Conservation (phyloP, 2,888 invertebrate genomes). For the Biston stratarius region DNA sequence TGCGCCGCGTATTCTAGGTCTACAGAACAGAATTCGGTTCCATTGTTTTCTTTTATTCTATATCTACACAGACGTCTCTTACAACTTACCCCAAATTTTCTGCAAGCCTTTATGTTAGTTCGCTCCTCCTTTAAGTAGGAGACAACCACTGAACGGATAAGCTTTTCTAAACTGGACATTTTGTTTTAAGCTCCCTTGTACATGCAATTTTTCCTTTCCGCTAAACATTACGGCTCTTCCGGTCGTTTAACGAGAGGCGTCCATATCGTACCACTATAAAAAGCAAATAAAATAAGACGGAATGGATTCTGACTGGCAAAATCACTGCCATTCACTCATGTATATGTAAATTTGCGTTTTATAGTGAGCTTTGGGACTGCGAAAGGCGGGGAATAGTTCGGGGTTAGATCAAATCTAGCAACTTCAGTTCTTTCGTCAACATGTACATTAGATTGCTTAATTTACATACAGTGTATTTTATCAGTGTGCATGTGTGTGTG, state of each 20-base stretch:
- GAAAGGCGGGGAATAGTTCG: conserved; percentile 9
- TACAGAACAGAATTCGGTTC: background rate
- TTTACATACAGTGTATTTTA: too few species aligned
- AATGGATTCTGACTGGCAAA: conserved; percentile 59
- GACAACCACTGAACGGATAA: conserved; percentile 39
- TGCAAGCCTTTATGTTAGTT: background rate
- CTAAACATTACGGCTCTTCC: conserved; percentile 67
- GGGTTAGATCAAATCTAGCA: background rate
- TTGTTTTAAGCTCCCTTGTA: conserved; percentile 48
- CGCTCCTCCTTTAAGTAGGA: conserved; percentile 28
- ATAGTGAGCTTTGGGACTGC: conserved; percentile 43
- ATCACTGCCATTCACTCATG: conserved; percentile 57
- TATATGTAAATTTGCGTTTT: conserved; percentile 70
- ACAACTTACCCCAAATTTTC: conserved; percentile 2
- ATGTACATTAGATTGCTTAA: background rate
- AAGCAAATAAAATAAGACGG: conserved; percentile 64
- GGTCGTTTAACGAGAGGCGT: conserved; percentile 64
- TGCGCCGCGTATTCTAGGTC: background rate
- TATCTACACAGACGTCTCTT: background rate
- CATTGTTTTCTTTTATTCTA: background rate
- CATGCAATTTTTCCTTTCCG: conserved; percentile 59
- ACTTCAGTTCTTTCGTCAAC: background rate
- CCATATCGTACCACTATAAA: conserved; percentile 63
- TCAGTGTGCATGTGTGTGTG: too few species aligned
- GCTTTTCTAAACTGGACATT: conserved; percentile 52